Base-by-base conservation (phyloP, 2,888 invertebrate genomes). In the Patella depressa region DNA sequence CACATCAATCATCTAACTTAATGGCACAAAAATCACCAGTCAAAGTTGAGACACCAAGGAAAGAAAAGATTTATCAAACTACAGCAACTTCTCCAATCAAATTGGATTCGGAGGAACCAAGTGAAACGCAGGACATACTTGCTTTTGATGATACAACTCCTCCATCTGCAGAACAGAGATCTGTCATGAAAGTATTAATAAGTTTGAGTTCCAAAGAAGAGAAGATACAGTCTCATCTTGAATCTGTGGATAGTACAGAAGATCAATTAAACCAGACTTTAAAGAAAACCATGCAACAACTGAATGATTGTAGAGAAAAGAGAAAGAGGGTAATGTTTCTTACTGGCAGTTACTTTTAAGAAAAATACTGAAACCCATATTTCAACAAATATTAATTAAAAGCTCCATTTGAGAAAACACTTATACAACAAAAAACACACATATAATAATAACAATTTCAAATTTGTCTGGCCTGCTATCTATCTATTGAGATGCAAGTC, bases 161-260 rank as follows among this genome's bases (percentile, higher is more conserved):
- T 45, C 45, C 45, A 45, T 45, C 45, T 45, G 45, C 45, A 45
- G 45, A 45, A 45, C 45, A 45, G 45, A 65, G 19, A 24, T 73
- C 73, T 76, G 76, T 84, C 4, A 78, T 86, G 76, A 82, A 85
- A 71, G 82, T 83, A 45, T 83, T 88, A n/a, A 82, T 86, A 77
- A 80, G 78, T 19, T 81, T 88, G 15, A 85, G 85, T 71, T 73
- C 86, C 45, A 83, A 84, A 70, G 88, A 88, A 76, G 88, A 87
- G 72, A 78, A 79, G 59, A 77, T 85, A 11, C 77, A 86, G 11
- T 78, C 81, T 29, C 83, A 86, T 19, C 75, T 88, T 17, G 71
- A 75, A 12, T 74, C 80, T 11, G 80, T 83, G 0, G 82, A 88
- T 72, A 59, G 74, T 9, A 81, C 82, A 78, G 85, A 85, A 55